Evolutionary conservation across 30 jellyfish, hydroid and myxozoan genomes (phyloP).

Genomic region (Turritopsis rubra): DNA sequence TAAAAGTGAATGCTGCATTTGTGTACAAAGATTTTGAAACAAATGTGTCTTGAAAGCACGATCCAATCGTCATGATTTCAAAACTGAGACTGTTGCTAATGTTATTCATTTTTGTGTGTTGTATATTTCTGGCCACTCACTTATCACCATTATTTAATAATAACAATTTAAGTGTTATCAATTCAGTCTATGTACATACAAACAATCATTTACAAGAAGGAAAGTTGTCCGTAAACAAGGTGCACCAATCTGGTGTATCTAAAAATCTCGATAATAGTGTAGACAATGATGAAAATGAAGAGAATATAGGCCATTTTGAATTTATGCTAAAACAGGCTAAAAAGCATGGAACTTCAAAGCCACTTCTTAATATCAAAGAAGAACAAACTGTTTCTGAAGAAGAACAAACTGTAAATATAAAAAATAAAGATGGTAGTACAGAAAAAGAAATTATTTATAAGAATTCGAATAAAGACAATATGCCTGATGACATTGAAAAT

Average conservation of each 20-base stretch:
- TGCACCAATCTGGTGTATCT: not conserved
- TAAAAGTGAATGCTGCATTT: too few relatives aligned
- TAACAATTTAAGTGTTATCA: not conserved
- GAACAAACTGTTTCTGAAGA: not conserved
- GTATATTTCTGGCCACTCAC: not conserved
- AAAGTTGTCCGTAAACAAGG: not conserved
- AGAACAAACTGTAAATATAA: not conserved
- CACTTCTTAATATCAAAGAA: not conserved
- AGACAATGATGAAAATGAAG: not conserved
- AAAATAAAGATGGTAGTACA: not conserved
- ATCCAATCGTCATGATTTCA: not conserved
- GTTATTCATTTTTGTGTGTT: not conserved
- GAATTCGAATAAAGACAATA: not conserved
- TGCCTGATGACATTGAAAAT: not conserved
- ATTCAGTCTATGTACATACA: constrained; percentile 7
- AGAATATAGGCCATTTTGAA: not conserved
- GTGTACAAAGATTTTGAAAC: too few relatives aligned
- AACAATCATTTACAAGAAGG: not conserved
- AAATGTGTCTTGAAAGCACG: too few relatives aligned
- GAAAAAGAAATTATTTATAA: not conserved
- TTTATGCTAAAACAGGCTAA: not conserved
- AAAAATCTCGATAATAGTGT: not conserved
- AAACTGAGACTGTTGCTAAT: not conserved
- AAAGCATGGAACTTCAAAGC: not conserved
- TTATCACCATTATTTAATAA: not conserved